Base-by-base conservation (phyloP, 2,113 vertebrate genomes). In the Podilymbus podiceps region DNA sequence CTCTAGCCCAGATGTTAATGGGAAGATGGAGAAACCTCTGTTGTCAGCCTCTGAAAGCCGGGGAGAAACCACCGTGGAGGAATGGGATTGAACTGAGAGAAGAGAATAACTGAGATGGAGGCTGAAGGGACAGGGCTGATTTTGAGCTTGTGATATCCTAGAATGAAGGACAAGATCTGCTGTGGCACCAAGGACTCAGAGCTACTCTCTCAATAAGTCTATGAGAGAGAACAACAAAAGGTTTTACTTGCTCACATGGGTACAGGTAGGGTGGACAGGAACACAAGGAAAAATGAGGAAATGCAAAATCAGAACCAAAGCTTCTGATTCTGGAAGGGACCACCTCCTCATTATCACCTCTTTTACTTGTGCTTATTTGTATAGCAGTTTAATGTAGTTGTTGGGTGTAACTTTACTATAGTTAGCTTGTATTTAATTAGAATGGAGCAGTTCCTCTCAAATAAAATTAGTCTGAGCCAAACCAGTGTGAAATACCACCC, bases 151-250 rank as follows among this genome's bases (percentile, higher is more conserved):
- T 49, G 46, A 12, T 35, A 18, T 40, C 15, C 38, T 67, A 7
- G 11, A 49, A 31, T 8, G 35, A 73, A 85, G 20, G 27, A 21
- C 11, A 71, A 31, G 63, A 60, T 6, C 35, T 66, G 18, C 21
- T 69, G 42, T 24, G 21, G 47, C 42, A 53, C 15, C 38, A 76
- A 12, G 47, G 24, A 49, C 22, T 75, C 62, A 60, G 33, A 69
- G 35, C 30, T 90, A 7, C 49, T 74, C 28, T 69, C 53, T 76
- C 33, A 33, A 6, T 47, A 31, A 56, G 25, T 58, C 30, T 66
- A 0, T 30, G 24, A 63, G 52, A 87, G 27, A 74, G 15, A 25
- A 55, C 2, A 19, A 58, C 1, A 3, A 28, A n/a, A 35, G 5
- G 21, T 53, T 42, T 69, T 58, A 33, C 24, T 75, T 85, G 42